Base-by-base conservation (phyloP, 1,140 invertebrate genomes). In the Rhagoletis zephyria region DNA sequence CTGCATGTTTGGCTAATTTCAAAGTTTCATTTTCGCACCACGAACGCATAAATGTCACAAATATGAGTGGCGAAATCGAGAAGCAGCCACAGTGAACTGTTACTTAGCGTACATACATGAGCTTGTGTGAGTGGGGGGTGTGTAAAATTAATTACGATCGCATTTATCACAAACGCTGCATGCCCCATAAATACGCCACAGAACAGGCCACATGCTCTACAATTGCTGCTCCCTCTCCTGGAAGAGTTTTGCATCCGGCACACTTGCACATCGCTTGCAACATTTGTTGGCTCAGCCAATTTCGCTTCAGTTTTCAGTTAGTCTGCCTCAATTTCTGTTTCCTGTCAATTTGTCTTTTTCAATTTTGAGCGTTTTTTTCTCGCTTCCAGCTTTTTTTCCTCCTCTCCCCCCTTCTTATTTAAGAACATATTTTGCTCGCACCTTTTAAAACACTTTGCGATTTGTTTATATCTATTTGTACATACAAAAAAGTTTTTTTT, bases 401-500 rank as follows among this genome's bases (percentile, higher is more conserved):
- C 64, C 16, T n/a, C 63, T 16, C 63, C 3, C n/a, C 56, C 3
- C 5, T 77, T 56, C 10, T 74, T 74, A 42, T 30, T 30, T 74
- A 45, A n/a, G n/a, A n/a, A 74, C 19, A 81, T 12, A 81, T 9
- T 19, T 81, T 51, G 48, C 74, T 81, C 74, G 51, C 74, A 81
- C 74, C 74, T 81, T 56, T 81, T 81, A 56, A 81, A 81, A 48
- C 74, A 81, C 56, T 81, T 81, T 81, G 74, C 74, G 74, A 48
- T 81, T 56, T 81, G 74, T 81, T 81, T 81, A 81, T 30, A 19
- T 1, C 0, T n/a, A 12, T 48, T 10, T 56, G 51, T 30, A 30
- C 30, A 30, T 30, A 30, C 30, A 30, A 30, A 30, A 30, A 30
- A 30, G 30, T 56, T 56, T 81, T 81, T 81, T 51, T 81, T 56